Conservation (phyloP, 2,113 vertebrate species). For the Merops nubicus region DNA sequence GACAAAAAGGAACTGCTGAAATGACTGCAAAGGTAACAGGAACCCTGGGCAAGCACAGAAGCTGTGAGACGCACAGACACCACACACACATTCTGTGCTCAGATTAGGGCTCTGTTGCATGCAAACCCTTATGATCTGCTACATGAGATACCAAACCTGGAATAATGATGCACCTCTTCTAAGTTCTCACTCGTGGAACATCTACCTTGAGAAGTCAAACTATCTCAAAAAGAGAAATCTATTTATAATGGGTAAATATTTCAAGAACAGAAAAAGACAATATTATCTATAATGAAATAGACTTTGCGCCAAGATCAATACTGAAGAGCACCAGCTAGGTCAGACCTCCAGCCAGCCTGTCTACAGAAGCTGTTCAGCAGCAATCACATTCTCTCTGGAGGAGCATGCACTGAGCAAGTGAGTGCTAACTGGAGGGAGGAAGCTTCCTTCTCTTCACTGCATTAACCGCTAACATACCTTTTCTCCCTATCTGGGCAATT, state of each 20-base stretch:
- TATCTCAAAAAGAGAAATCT: not conserved
- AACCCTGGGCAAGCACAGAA: not conserved
- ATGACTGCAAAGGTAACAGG: not conserved
- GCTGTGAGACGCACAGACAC: accelerated
- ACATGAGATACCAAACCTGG: not conserved
- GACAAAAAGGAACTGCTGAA: not conserved
- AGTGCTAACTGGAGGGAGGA: not conserved
- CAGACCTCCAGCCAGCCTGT: not conserved
- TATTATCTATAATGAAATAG: not conserved
- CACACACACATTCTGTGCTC: not conserved
- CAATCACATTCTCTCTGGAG: not conserved
- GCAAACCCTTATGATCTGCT: not conserved
- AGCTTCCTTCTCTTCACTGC: not conserved
- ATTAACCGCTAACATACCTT: not conserved
- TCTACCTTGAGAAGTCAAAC: not conserved
- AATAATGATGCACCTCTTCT: not conserved
- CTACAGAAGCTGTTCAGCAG: not conserved
- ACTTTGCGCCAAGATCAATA: not conserved
- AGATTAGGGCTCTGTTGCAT: not conserved
- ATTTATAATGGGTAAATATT: not conserved
- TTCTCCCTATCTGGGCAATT: not conserved
- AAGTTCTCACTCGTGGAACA: not conserved
- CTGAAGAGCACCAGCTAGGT: not conserved
- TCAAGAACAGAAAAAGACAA: not conserved
- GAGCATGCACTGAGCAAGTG: too few relatives aligned